A percentile compares a stretch with the other conserved stretches of the same genome.
Conservation (phyloP, 2,888 invertebrate species). For the Melinaea marsaeus region DNA sequence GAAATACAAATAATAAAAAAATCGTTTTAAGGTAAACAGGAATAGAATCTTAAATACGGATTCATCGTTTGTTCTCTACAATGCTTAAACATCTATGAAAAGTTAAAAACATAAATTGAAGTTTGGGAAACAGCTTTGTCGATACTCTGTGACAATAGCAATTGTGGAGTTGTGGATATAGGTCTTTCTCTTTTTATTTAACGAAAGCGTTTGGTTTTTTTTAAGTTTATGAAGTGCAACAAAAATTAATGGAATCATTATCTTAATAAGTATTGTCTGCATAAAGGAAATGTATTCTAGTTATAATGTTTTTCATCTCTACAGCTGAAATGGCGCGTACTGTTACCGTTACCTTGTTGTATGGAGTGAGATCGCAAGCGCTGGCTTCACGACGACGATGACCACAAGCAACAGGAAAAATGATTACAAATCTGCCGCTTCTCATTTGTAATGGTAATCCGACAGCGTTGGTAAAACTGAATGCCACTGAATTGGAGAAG, state of each 20-base stretch:
- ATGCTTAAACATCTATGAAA: no score
- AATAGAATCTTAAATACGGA: no score
- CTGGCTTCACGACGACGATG: slow-evolving; percentile 64
- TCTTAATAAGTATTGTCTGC: slow-evolving; percentile 31
- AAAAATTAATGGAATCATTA: slow-evolving; percentile 35
- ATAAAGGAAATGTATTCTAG: slow-evolving; percentile 42
- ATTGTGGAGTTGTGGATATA: slow-evolving; percentile 38
- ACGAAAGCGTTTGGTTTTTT: slow-evolving; percentile 56
- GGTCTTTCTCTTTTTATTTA: slow-evolving; percentile 63
- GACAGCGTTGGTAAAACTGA: slow-evolving; percentile 80
- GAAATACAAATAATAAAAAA: no score
- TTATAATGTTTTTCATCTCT: slow-evolving; percentile 37
- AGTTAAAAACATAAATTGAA: background rate
- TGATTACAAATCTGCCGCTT: slow-evolving; percentile 86
- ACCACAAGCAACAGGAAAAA: slow-evolving; percentile 69
- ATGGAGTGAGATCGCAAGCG: slow-evolving; percentile 62
- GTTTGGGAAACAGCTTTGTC: slow-evolving; percentile 6
- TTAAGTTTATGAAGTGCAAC: slow-evolving; percentile 45
- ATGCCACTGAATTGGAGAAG: slow-evolving; percentile 80
- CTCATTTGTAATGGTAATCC: slow-evolving; percentile 85
- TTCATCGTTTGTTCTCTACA: no score
- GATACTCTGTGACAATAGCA: slow-evolving; percentile 2
- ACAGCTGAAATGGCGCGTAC: slow-evolving; percentile 47
- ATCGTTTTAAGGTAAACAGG: no score
- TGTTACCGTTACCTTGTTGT: slow-evolving; percentile 57